Evolutionary conservation across 2,797 vertebrate genomes (phyloP).

Genomic region (Sandelia bainsii): DNA sequence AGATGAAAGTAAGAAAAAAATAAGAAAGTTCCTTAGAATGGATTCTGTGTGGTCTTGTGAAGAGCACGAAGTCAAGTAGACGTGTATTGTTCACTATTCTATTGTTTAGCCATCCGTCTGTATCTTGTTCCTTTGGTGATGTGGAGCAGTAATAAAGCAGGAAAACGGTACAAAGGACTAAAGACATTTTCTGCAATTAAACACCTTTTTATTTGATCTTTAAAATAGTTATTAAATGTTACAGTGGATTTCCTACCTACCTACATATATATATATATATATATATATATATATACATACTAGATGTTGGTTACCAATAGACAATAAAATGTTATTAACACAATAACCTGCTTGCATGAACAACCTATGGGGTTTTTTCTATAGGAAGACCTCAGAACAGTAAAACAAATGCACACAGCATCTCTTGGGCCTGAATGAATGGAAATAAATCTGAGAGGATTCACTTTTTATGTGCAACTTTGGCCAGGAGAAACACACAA

Average conservation of each 20-base stretch:
- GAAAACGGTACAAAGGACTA: neutral
- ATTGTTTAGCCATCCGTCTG: neutral
- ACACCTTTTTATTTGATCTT: too few relatives aligned
- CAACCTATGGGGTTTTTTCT: too few relatives aligned
- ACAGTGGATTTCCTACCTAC: too few relatives aligned
- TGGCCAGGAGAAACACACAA: neutral
- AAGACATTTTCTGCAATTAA: neutral
- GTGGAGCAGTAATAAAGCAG: neutral
- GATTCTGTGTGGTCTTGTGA: slow-evolving; percentile 1
- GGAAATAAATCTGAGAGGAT: neutral
- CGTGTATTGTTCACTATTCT: slow-evolving; percentile 6
- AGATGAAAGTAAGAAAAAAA: slow-evolving; percentile 1
- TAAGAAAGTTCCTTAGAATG: neutral
- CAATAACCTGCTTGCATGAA: too few relatives aligned
- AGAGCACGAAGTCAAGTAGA: neutral
- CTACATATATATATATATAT: too few relatives aligned
- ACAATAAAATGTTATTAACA: too few relatives aligned
- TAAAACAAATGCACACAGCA: neutral
- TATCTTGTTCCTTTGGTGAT: slow-evolving; percentile 2
- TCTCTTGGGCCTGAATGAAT: neutral
- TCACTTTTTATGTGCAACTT: neutral
- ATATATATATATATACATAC: too few relatives aligned
- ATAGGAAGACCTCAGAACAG: too few relatives aligned
- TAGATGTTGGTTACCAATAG: too few relatives aligned
- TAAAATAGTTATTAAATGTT: too few relatives aligned